phyloP scores from a whole-genome alignment of 2,888 invertebrate genomes.

The Drosophila incognita region DNA sequence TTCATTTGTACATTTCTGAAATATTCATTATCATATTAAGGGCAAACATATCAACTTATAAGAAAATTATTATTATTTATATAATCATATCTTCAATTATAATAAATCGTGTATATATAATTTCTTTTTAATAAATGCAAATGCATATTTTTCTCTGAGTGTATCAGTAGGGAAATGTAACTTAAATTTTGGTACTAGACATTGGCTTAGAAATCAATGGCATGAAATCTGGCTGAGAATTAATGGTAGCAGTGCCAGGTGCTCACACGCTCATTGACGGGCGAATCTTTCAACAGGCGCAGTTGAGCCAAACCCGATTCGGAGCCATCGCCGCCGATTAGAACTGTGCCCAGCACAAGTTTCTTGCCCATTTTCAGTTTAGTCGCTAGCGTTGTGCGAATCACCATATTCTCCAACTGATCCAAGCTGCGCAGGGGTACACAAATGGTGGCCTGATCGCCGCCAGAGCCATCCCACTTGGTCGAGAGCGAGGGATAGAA shows the following conservation, averaged over 20 bases:
- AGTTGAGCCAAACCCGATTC: conserved; percentile 81
- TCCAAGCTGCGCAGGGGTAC: conserved; percentile 80
- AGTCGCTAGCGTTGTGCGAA: conserved; percentile 83
- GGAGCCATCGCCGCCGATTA: conserved; percentile 66
- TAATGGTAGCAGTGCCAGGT: conserved; percentile 84
- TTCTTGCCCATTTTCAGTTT: conserved; percentile 84
- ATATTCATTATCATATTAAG: not conserved
- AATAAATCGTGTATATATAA: not conserved
- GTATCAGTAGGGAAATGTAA: not conserved
- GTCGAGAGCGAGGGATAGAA: conserved; percentile 92
- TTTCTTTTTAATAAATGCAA: not conserved
- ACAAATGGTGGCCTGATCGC: conserved; percentile 81
- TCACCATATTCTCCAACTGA: conserved; percentile 79
- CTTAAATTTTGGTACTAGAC: conserved; percentile 17
- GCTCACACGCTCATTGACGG: conserved; percentile 78
- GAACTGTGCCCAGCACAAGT: conserved; percentile 83
- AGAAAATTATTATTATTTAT: not conserved
- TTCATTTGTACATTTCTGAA: not conserved
- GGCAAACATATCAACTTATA: not conserved
- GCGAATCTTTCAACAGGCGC: conserved; percentile 69
- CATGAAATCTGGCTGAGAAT: conserved; percentile 9
- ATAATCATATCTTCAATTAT: not conserved
- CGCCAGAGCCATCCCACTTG: conserved; percentile 87
- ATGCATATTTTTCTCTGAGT: not conserved
- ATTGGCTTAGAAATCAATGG: conserved; percentile 32